Percentiles rank a stretch among this genome's conserved stretches.
These are phyloP conservation scores for Hemithea aestivaria DNA, from an alignment of 2,888 invertebrate genomes.

Conservation along the genomic window DNA sequence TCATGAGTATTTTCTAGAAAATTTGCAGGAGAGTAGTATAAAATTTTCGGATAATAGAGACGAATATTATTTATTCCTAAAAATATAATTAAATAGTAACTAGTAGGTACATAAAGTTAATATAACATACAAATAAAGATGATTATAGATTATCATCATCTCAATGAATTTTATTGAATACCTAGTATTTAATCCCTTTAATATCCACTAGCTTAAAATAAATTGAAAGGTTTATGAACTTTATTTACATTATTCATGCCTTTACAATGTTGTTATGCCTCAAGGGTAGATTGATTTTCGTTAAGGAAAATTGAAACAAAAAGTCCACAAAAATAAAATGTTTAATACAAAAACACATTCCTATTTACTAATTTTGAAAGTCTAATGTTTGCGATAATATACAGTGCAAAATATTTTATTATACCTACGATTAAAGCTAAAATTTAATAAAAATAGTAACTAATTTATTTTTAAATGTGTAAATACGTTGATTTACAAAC, in stretches of 20 bases:
- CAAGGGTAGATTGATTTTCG: too few relatives aligned
- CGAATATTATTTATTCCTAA: too few relatives aligned
- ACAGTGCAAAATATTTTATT: constrained; percentile 4
- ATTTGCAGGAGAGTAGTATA: too few relatives aligned
- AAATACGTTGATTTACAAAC: too few relatives aligned
- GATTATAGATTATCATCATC: too few relatives aligned
- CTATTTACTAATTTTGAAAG: constrained; percentile 23
- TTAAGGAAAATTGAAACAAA: constrained; percentile 11
- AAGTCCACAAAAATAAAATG: constrained; percentile 8
- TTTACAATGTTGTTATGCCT: constrained; percentile 4
- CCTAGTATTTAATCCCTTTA: too few relatives aligned
- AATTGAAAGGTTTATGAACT: constrained; percentile 14
- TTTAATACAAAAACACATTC: constrained; percentile 16
- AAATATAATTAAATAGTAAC: too few relatives aligned
- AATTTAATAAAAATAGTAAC: background rate
- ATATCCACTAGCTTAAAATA: constrained; percentile 16
- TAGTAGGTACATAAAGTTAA: too few relatives aligned
- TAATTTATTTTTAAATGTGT: background rate
- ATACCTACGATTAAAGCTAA: constrained; percentile 7
- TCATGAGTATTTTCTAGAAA: too few relatives aligned
- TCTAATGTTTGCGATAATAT: constrained; percentile 11
- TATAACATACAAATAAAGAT: too few relatives aligned
- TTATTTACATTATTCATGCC: constrained; percentile 13
- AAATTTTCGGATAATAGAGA: too few relatives aligned
- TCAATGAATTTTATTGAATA: too few relatives aligned